phyloP scores from a whole-genome alignment of 2,113 vertebrate genomes.

The Cacatua alba region DNA sequence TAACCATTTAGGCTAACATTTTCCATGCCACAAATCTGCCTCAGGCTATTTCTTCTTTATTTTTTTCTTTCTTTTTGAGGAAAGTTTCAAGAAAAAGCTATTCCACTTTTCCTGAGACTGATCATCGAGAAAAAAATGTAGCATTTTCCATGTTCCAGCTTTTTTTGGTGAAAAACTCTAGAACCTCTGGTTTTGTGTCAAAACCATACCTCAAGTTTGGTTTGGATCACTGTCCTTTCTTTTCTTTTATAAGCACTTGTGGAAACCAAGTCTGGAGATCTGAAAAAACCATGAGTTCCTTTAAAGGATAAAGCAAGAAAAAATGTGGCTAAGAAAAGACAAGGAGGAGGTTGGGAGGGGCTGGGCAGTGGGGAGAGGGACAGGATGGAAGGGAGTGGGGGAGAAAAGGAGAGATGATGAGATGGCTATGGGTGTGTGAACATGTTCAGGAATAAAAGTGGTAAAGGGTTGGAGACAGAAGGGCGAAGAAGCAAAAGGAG shows the following conservation, averaged over 20 bases:
- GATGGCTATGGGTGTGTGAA: background rate
- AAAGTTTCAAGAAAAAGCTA: background rate
- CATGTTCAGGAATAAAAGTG: background rate
- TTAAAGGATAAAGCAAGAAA: background rate
- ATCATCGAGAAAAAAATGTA: background rate
- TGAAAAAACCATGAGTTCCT: background rate
- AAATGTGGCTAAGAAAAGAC: background rate
- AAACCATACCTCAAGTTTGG: background rate
- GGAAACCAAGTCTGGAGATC: background rate
- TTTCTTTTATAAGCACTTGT: background rate
- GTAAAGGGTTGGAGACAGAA: background rate
- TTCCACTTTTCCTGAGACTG: background rate
- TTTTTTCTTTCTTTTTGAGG: background rate
- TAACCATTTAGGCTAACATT: background rate
- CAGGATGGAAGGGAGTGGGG: rapidly evolving
- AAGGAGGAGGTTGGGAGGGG: background rate
- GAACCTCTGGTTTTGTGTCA: background rate
- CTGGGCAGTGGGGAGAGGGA: background rate
- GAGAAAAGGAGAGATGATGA: background rate
- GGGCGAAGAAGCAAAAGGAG: background rate
- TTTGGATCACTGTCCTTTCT: background rate
- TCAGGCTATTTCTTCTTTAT: background rate
- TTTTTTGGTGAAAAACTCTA: background rate
- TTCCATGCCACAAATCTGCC: background rate
- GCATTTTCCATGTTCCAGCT: background rate